A percentile compares a stretch with the other conserved stretches of the same genome.
Conservation (phyloP, 2,888 invertebrate genomes). For the Sesamia inferens region DNA sequence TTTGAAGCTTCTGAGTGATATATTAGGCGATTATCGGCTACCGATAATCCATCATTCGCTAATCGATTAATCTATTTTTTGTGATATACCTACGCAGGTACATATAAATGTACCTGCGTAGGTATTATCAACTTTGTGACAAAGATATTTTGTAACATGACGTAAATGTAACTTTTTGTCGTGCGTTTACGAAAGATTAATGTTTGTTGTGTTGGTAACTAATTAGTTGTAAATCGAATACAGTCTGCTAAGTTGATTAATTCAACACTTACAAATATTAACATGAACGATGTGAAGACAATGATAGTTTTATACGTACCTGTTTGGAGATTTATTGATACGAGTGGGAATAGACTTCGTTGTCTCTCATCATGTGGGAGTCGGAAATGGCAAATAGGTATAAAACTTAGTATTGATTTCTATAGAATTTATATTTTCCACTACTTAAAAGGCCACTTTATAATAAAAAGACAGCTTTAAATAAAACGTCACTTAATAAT, state of each 20-base stretch:
- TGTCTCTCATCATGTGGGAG: conserved; percentile 3
- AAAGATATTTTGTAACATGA: conserved; percentile 12
- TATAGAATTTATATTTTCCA: not conserved
- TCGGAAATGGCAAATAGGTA: conserved; percentile 4
- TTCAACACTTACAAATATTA: conserved; percentile 27
- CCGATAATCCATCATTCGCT: conserved; percentile 53
- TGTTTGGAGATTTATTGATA: conserved; percentile 34
- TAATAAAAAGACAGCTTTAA: too few species aligned
- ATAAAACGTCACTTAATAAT: not conserved
- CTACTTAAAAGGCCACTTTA: too few species aligned
- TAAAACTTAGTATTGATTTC: not conserved
- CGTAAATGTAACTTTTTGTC: conserved; percentile 24
- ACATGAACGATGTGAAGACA: conserved; percentile 26
- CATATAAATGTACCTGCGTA: too few species aligned
- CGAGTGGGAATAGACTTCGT: conserved; percentile 1
- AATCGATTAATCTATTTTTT: conserved; percentile 49
- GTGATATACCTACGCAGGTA: conserved; percentile 5
- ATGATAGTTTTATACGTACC: conserved; percentile 20
- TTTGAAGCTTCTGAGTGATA: conserved; percentile 50
- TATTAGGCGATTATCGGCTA: conserved; percentile 46
- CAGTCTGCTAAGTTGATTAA: conserved; percentile 35
- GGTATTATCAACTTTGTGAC: conserved; percentile 34
- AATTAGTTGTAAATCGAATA: conserved; percentile 37
- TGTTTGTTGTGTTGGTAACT: conserved; percentile 7
- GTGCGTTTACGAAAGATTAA: conserved; percentile 33